These are phyloP conservation scores for Poecile montanus DNA, from an alignment of 2,797 vertebrate species.

Conservation along the genomic window DNA sequence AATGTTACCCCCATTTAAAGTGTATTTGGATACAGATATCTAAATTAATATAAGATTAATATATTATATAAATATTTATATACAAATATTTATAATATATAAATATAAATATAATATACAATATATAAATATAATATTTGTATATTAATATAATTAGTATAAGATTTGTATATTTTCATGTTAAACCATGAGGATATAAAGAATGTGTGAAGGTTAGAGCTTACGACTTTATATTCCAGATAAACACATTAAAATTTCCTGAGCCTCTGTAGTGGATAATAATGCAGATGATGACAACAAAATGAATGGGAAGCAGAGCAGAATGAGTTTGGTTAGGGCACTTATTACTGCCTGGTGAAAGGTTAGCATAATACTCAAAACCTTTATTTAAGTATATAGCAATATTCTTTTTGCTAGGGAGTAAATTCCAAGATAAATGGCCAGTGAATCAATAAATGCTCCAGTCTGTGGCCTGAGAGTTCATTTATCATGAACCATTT, in stretches of 20 bases:
- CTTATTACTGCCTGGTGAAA: slow-evolving; percentile 15
- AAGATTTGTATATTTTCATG: not conserved
- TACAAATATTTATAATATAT: no score
- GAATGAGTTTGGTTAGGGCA: not conserved
- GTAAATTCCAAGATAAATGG: slow-evolving; percentile 25
- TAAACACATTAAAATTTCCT: not conserved
- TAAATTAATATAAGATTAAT: not conserved
- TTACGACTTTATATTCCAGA: not conserved
- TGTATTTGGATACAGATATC: not conserved
- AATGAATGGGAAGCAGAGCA: slow-evolving; percentile 1
- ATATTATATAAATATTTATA: no score
- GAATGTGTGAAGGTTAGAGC: not conserved
- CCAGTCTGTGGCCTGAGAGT: slow-evolving; percentile 5
- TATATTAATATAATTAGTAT: not conserved
- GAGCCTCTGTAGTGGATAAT: not conserved
- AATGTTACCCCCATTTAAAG: not conserved
- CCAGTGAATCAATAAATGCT: slow-evolving; percentile 46
- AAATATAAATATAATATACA: no score
- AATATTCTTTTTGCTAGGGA: slow-evolving; percentile 20
- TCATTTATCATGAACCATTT: slow-evolving; percentile 43
- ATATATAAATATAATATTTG: no score
- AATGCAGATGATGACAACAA: not conserved
- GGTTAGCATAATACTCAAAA: slow-evolving; percentile 11
- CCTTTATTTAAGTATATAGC: not conserved
- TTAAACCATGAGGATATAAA: not conserved